These are phyloP conservation scores for Betta splendens DNA, from an alignment of 2,797 vertebrate genomes.

Conservation along the genomic window DNA sequence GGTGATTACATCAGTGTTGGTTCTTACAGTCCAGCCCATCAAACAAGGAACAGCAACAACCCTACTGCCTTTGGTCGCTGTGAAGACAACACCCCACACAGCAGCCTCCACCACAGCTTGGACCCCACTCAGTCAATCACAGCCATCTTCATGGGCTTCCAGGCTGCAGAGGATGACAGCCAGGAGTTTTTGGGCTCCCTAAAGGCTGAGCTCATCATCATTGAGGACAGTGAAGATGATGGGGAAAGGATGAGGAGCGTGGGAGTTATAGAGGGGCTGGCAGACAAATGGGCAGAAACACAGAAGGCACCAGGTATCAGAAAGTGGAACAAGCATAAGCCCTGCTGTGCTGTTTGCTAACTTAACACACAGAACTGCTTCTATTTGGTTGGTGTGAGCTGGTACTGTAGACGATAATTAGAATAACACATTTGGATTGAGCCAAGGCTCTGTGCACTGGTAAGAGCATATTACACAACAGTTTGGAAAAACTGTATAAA, in stretches of 20 bases:
- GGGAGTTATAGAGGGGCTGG: conserved; percentile 48
- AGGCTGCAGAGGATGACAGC: conserved; percentile 75
- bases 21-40: conserved; percentile 33
- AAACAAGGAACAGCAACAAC: conserved; percentile 21
- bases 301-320: conserved; percentile 79
- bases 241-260: conserved; percentile 32
- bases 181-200: conserved; percentile 84
- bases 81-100: conserved; percentile 76
- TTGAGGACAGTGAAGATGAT: conserved; percentile 64
- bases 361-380: not conserved
- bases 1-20: conserved; percentile 47
- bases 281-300: conserved; percentile 43
- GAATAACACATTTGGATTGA: too few species aligned
- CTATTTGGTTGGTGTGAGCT: too few species aligned
- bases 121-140: conserved; percentile 86
- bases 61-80: conserved; percentile 48
- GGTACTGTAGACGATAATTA: too few species aligned
- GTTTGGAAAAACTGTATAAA: too few species aligned
- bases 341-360: conserved; percentile 80
- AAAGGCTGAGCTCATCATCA: conserved; percentile 86
- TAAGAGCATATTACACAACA: too few species aligned
- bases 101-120: conserved; percentile 79
- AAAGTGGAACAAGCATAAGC: conserved; percentile 70
- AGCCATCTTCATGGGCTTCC: conserved; percentile 93
- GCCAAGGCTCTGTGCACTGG: too few species aligned